phyloP scores from a whole-genome alignment of 2,888 invertebrate species.

The Dorcus parallelipipedus region DNA sequence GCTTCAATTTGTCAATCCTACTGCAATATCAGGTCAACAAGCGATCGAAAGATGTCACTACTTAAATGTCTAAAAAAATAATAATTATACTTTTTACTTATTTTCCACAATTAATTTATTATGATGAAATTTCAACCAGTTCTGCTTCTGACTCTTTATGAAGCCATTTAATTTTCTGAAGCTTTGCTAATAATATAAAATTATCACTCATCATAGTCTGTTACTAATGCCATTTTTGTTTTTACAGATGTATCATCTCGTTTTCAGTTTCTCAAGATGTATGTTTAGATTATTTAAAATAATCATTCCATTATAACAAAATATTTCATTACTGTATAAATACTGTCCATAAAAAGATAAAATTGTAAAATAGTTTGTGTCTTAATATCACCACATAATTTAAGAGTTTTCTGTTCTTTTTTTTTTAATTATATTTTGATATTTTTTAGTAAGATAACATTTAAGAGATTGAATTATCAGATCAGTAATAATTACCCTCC shows the following conservation, averaged over 20 bases:
- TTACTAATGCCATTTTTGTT: constrained; percentile 5
- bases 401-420: constrained; percentile 16
- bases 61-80: too few species aligned
- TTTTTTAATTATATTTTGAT: constrained; percentile 18
- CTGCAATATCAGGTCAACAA: too few species aligned
- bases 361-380: constrained; percentile 4
- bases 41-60: too few species aligned
- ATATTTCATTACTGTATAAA: constrained; percentile 16
- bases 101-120: not conserved
- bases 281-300: constrained; percentile 18
- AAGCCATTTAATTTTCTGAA: constrained; percentile 8
- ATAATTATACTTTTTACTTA: too few species aligned
- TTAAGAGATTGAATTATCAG: constrained; percentile 14
- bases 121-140: constrained; percentile 19
- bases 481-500: constrained; percentile 24
- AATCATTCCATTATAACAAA: constrained; percentile 19
- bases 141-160: constrained; percentile 31
- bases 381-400: constrained; percentile 1
- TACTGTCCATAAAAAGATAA: constrained; percentile 13
- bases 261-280: constrained; percentile 17
- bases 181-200: not conserved
- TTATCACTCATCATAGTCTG: not conserved
- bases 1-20: too few species aligned
- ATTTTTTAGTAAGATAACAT: constrained; percentile 17
- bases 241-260: constrained; percentile 23